Evolutionary conservation across 92 coral and sea anemone species (phyloP).

Genomic region (Phenganax marumi): DNA sequence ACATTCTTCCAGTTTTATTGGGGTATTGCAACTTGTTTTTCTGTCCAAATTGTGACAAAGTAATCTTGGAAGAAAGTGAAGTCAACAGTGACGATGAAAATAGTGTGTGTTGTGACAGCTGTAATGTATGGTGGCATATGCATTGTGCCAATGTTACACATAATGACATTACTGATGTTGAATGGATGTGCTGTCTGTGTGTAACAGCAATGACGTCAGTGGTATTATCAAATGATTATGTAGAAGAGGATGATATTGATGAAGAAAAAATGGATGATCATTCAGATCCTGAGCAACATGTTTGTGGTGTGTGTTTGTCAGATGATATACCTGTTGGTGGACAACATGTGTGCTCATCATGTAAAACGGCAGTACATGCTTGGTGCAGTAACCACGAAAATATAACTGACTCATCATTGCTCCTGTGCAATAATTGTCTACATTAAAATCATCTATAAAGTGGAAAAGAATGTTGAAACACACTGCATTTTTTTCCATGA

Average conservation of each 20-base stretch:
- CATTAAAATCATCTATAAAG: too few relatives aligned
- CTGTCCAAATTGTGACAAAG: constrained; percentile 55
- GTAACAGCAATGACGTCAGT: not conserved
- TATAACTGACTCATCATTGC: not conserved
- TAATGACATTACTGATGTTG: not conserved
- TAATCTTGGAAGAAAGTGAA: too few relatives aligned
- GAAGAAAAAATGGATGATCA: too few relatives aligned
- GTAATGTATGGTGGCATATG: too few relatives aligned
- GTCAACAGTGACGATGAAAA: constrained; percentile 32
- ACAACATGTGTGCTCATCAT: not conserved
- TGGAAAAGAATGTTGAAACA: too few relatives aligned
- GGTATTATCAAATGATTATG: not conserved
- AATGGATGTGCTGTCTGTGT: constrained; percentile 11
- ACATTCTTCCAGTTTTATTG: constrained; percentile 36
- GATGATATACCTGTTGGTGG: constrained; percentile 18
- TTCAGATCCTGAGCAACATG: too few relatives aligned
- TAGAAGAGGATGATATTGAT: too few relatives aligned
- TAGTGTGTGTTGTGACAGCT: constrained; percentile 47
- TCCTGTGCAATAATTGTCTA: not conserved
- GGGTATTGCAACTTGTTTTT: constrained; percentile 40
- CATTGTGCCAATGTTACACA: not conserved
- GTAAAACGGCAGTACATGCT: not conserved
- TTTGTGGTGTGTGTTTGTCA: too few relatives aligned
- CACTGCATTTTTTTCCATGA: too few relatives aligned
- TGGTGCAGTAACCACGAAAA: too few relatives aligned